A percentile compares a stretch with the other conserved stretches of the same genome.
phyloP scores from a whole-genome alignment of 92 coral and sea anemone genomes.

The Phenganax marumi region DNA sequence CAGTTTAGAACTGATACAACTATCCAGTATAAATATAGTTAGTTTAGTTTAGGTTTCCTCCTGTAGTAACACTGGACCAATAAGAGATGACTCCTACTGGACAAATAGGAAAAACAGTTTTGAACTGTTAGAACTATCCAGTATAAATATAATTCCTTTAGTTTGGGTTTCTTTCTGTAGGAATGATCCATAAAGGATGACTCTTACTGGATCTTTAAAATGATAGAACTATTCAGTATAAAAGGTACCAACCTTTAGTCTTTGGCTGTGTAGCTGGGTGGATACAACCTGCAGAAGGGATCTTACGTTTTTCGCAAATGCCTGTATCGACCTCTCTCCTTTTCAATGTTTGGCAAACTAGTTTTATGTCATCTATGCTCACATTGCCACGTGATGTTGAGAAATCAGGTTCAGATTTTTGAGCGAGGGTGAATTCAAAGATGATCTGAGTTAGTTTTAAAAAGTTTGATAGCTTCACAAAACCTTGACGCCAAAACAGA shows the following conservation, averaged over 20 bases:
- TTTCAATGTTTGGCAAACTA: conserved; percentile 57
- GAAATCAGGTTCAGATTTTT: conserved; percentile 33
- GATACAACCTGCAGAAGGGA: conserved; percentile 64
- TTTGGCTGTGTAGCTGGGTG: conserved; percentile 43
- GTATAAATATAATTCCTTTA: no score
- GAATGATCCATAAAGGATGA: no score
- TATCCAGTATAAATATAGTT: no score
- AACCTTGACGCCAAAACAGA: conserved; percentile 76
- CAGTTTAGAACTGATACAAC: no score
- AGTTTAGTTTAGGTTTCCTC: no score
- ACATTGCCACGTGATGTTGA: conserved; percentile 61
- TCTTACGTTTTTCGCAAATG: conserved; percentile 58
- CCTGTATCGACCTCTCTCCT: conserved; percentile 25
- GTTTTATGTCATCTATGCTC: conserved; percentile 63
- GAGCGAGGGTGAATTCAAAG: conserved; percentile 50
- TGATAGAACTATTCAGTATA: not conserved
- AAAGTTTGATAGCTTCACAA: conserved; percentile 63
- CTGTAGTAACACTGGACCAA: no score
- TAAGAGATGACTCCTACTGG: no score
- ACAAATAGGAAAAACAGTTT: not conserved
- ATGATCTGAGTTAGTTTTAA: conserved; percentile 59
- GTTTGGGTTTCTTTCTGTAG: no score
- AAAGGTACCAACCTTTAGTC: conserved; percentile 10
- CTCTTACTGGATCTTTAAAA: not conserved
- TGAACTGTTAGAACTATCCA: not conserved